Percentiles rank a stretch among this genome's conserved stretches.
Evolutionary conservation across 2,113 vertebrate species (phyloP).

Genomic region (Platanista minor): DNA sequence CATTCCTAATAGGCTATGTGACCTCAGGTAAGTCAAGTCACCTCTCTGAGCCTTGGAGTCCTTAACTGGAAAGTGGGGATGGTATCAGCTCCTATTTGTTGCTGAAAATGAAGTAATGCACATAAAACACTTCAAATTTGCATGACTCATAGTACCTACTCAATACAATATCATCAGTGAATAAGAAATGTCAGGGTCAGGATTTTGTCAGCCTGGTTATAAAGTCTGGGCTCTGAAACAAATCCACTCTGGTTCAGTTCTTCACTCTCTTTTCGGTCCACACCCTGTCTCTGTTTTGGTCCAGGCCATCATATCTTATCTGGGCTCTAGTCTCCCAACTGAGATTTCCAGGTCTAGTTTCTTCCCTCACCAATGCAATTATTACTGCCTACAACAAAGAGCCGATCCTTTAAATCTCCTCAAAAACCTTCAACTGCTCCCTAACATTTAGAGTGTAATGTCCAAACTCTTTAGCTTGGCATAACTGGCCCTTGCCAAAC

Average conservation of each 20-base stretch:
- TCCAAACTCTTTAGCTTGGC: background rate
- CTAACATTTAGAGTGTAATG: rapidly evolving
- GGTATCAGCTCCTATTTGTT: background rate
- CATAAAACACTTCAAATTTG: background rate
- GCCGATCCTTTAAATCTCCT: background rate
- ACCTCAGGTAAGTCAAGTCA: background rate
- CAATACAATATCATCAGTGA: background rate
- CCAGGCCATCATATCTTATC: background rate
- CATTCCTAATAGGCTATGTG: background rate
- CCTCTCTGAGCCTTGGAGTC: background rate
- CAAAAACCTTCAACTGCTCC: background rate
- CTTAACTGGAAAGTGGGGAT: background rate
- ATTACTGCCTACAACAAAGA: background rate
- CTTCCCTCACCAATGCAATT: background rate
- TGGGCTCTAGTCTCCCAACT: background rate
- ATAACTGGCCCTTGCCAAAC: background rate
- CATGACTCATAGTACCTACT: background rate
- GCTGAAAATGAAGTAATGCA: background rate
- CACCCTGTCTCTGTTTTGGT: background rate
- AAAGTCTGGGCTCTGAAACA: background rate
- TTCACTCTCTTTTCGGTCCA: background rate
- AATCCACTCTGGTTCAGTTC: background rate
- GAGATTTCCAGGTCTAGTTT: background rate
- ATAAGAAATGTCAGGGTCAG: background rate
- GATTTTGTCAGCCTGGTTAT: background rate